Evolutionary conservation across 1,140 invertebrate genomes (phyloP), one percentile per base, ranked within the genome.

Genomic region (Drosophila repleta): DNA sequence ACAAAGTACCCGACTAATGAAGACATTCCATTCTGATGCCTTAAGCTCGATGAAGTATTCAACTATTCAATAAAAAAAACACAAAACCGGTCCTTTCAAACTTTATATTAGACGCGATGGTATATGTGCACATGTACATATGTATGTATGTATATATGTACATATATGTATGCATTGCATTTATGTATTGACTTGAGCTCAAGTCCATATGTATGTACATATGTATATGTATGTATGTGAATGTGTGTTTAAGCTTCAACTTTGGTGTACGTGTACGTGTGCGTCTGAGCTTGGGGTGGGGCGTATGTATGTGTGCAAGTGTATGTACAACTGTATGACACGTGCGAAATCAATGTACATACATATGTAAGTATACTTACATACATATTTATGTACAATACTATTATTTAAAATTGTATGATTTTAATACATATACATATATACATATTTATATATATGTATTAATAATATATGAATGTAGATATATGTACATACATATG

Each of bases 21-120:
- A 67, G 65, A 67, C 65, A 67, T 67, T 67, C 65, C 46, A 67
- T 46, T 10, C 2, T 51, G 56, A 61, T 24, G 37, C 21, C 39
- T 64, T 64, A 45, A 55, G 24, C 18, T 51, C 46, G 37, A 49
- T 39, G 46, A 61, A 61, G 56, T 49, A 67, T 51, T 60, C 17
- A 15, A 67, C 46, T 43, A 67, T 41, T n/a, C n/a, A 48, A 63
- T 20, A 63, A 11, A 5, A 45, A 45, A 45, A 20, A 32, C 20
- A 10, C 11, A 39, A 51, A 67, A 67, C 64, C 64, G 64, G 64
- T 67, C 46, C 37, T 35, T 60, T 21, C 37, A n/a, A 35, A 52
- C 64, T 67, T 32, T 32, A 51, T 61, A 43, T 52, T 37, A 20
- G 10, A 60, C 15, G 11, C 43, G 52, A 32, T 26, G 41, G 11